Evolutionary conservation across 2,888 invertebrate genomes (phyloP).

Genomic region (Ormyrus rosae): DNA sequence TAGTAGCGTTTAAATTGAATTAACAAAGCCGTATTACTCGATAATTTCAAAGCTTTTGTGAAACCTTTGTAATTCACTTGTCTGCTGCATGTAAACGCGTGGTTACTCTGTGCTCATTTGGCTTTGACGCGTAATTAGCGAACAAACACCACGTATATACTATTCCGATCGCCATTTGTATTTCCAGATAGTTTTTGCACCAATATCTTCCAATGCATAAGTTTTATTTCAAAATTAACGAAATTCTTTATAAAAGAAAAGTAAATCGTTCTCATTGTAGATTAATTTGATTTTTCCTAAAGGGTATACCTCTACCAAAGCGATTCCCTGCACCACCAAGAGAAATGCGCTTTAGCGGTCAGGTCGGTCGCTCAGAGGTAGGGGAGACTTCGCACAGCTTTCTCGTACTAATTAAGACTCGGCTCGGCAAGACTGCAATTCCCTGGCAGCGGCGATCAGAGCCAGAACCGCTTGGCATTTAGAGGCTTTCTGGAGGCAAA

Average conservation of each 20-base stretch:
- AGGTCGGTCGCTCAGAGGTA: neutral
- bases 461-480: constrained; percentile 4
- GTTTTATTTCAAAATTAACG: too few relatives aligned
- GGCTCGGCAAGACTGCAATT: neutral
- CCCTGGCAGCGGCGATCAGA: neutral
- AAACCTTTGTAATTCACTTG: constrained; percentile 43
- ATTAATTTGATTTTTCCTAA: too few relatives aligned
- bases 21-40: constrained; percentile 33
- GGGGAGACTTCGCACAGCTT: neutral
- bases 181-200: too few relatives aligned
- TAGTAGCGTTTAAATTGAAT: constrained; percentile 35
- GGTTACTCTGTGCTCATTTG: constrained; percentile 25
- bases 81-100: constrained; percentile 12
- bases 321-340: too few relatives aligned
- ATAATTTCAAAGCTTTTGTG: constrained; percentile 36
- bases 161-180: too few relatives aligned
- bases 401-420: constrained; percentile 46
- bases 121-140: neutral
- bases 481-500: constrained; percentile 17
- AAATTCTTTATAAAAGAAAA: too few relatives aligned
- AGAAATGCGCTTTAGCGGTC: too few relatives aligned
- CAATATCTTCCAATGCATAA: too few relatives aligned
- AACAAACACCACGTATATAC: too few relatives aligned
- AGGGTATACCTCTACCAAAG: too few relatives aligned
- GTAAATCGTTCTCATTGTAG: too few relatives aligned